Conservation (phyloP, 2,888 invertebrate genomes). For the Cheilosia soror region DNA sequence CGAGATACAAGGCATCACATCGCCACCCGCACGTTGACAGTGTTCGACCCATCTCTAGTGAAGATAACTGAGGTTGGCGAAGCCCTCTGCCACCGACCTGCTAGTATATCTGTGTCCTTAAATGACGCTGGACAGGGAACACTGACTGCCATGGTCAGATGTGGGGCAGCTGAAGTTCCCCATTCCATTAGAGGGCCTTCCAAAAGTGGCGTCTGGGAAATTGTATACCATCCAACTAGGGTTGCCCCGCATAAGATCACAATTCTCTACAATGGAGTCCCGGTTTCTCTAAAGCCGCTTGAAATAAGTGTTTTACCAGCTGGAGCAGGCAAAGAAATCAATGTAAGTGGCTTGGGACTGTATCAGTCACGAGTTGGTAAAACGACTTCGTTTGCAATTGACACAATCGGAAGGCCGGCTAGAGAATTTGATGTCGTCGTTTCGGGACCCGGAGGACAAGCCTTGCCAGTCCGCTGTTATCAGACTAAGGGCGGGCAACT, state of each 20-base stretch:
- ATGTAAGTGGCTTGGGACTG: slow-evolving; percentile 91
- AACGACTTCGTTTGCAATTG: slow-evolving; percentile 94
- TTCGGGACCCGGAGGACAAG: slow-evolving; percentile 91
- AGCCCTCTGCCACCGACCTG: slow-evolving; percentile 91
- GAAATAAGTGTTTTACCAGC: slow-evolving; percentile 86
- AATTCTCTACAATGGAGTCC: slow-evolving; percentile 94
- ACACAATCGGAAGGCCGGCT: slow-evolving; percentile 92
- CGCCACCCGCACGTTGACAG: slow-evolving; percentile 89
- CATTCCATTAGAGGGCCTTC: slow-evolving; percentile 90
- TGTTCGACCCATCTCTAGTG: slow-evolving; percentile 90
- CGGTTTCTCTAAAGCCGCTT: slow-evolving; percentile 85
- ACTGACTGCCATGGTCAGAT: slow-evolving; percentile 91
- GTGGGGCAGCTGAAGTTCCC: slow-evolving; percentile 92
- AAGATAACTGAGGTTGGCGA: slow-evolving; percentile 90
- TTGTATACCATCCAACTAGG: slow-evolving; percentile 93
- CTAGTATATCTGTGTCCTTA: slow-evolving; percentile 91
- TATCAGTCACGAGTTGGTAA: slow-evolving; percentile 93
- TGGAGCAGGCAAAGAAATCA: slow-evolving; percentile 88
- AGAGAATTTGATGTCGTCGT: slow-evolving; percentile 96
- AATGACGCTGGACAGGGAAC: slow-evolving; percentile 93
- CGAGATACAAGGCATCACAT: slow-evolving; percentile 86
- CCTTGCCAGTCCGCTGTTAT: slow-evolving; percentile 95
- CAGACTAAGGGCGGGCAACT: slow-evolving; percentile 98
- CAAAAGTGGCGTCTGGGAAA: slow-evolving; percentile 90
- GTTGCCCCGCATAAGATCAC: slow-evolving; percentile 95